Conservation (phyloP, 1,140 invertebrate genomes). For the Patella vulgata region DNA sequence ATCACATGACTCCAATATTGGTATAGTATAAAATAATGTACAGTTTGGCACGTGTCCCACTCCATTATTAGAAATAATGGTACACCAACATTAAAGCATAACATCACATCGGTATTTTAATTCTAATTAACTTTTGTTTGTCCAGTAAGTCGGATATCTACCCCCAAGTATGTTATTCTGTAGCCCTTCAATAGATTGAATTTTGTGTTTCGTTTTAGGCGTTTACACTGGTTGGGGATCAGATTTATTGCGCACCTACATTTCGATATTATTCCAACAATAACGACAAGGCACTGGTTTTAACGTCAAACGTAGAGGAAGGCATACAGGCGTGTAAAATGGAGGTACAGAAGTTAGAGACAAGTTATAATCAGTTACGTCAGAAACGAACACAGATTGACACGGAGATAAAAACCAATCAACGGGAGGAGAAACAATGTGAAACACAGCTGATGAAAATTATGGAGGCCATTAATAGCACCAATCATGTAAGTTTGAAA, state of each 20-base stretch:
- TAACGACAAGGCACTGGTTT: conserved; percentile 42
- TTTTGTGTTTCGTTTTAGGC: conserved; percentile 47
- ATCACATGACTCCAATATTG: no score
- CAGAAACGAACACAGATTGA: conserved; percentile 24
- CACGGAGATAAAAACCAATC: conserved; percentile 40
- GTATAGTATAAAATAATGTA: no score
- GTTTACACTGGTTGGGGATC: conserved; percentile 60
- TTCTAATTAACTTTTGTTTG: no score
- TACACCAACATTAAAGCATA: no score
- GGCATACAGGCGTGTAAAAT: conserved; percentile 43
- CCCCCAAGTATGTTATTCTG: no score
- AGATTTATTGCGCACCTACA: conserved; percentile 53
- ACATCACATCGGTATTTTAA: no score
- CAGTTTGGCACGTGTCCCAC: no score
- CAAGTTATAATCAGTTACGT: conserved; percentile 30
- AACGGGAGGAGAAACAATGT: conserved; percentile 43
- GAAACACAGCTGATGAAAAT: conserved; percentile 53
- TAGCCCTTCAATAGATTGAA: no score
- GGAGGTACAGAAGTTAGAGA: conserved; percentile 30
- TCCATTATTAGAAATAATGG: no score
- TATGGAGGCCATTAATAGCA: conserved; percentile 38
- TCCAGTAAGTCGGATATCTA: no score
- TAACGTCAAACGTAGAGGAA: conserved; percentile 59
- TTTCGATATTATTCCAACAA: conserved; percentile 61
- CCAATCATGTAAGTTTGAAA: conserved; percentile 17